Evolutionary conservation across 2,888 invertebrate species (phyloP).

Genomic region (Drosophila nigricruria): DNA sequence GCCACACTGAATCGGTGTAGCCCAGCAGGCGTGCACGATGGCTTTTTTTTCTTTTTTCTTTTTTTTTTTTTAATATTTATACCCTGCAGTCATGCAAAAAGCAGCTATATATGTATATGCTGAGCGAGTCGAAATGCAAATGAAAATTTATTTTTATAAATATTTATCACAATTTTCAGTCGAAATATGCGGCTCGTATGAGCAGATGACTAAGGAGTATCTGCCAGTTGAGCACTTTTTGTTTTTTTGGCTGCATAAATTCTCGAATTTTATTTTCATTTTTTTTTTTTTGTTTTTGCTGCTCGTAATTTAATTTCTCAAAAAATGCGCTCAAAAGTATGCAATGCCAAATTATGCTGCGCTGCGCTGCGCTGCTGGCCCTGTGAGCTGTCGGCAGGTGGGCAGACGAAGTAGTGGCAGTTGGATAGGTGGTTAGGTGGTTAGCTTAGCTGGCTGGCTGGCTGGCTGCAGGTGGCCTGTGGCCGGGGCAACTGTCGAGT

Average conservation of each 20-base stretch:
- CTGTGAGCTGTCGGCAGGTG: no score
- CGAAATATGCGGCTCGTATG: not conserved
- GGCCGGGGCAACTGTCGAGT: constrained; percentile 3
- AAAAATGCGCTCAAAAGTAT: constrained; percentile 68
- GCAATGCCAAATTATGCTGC: constrained; percentile 75
- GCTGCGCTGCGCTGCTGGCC: constrained; percentile 51
- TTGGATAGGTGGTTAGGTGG: not conserved
- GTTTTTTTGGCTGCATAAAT: not conserved
- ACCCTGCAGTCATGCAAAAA: constrained; percentile 30
- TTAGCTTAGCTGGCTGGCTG: not conserved
- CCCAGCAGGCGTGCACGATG: constrained; percentile 16
- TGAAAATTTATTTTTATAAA: not conserved
- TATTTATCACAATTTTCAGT: not conserved
- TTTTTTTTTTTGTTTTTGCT: constrained; percentile 16
- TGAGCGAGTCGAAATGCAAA: constrained; percentile 6
- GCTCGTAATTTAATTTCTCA: constrained; percentile 65
- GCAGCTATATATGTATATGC: not conserved
- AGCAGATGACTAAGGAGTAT: constrained; percentile 21
- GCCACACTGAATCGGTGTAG: constrained; percentile 13
- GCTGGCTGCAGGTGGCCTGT: not conserved
- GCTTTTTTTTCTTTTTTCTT: constrained; percentile 25
- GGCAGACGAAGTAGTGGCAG: no score
- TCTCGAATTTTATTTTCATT: constrained; percentile 8
- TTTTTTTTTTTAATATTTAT: constrained; percentile 20
- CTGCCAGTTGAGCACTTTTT: not conserved